Conservation (phyloP, 2,797 vertebrate species). For the Chloroceryle inda region DNA sequence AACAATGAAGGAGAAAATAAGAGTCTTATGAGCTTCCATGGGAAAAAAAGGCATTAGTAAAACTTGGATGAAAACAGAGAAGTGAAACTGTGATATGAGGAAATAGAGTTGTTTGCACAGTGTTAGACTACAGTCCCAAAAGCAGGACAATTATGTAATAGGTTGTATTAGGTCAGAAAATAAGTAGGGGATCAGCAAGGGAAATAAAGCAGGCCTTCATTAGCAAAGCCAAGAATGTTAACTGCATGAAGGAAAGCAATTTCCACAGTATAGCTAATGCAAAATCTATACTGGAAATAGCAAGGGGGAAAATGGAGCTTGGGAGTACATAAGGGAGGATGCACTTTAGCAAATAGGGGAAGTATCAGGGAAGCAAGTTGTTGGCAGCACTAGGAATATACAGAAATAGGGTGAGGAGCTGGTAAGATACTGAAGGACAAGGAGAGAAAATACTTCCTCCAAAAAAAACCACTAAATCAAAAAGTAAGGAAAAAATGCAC, state of each 20-base stretch:
- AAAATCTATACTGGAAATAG: conserved; percentile 16
- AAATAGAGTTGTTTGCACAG: conserved; percentile 6
- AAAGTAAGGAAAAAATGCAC: background rate
- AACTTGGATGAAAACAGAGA: background rate
- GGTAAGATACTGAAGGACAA: conserved; percentile 1
- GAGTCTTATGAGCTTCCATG: background rate
- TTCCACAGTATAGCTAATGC: conserved; percentile 11
- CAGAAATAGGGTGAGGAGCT: background rate
- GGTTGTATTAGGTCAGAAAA: background rate
- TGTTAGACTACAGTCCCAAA: background rate
- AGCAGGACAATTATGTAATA: background rate
- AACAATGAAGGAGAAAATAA: background rate
- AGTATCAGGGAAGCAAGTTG: background rate
- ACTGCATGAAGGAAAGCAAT: conserved; percentile 48
- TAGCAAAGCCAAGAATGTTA: background rate
- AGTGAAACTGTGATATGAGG: conserved; percentile 8
- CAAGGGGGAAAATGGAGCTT: background rate
- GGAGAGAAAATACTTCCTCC: conserved; percentile 15
- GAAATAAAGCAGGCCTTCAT: background rate
- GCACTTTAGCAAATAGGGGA: background rate
- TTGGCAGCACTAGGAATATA: background rate
- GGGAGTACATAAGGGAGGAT: background rate
- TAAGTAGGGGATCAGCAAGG: background rate
- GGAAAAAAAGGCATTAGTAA: background rate
- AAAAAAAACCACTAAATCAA: background rate